A percentile compares a stretch with the other conserved stretches of the same genome.
phyloP scores from a whole-genome alignment of 2,113 vertebrate species.

The Psittacula cyanocephala region DNA sequence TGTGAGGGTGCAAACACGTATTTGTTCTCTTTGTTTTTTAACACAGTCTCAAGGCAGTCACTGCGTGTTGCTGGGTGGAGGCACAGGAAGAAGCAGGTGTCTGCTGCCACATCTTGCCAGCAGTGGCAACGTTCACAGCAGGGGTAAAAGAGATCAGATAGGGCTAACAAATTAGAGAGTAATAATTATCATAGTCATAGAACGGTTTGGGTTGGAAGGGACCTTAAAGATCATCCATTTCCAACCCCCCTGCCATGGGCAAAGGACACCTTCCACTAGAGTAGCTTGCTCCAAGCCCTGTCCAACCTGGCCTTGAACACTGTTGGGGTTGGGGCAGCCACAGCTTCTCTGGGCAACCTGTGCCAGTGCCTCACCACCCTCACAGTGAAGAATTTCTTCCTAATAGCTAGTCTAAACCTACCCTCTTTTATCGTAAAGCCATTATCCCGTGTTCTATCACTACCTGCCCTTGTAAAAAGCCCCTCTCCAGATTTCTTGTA shows the following conservation, averaged over 20 bases:
- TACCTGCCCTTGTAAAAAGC: not conserved
- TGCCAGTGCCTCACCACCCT: not conserved
- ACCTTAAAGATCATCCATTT: not conserved
- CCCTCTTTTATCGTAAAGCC: not conserved
- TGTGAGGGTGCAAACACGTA: not conserved
- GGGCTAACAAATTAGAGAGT: not conserved
- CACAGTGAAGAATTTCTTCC: not conserved
- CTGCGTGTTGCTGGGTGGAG: not conserved
- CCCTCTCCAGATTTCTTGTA: not conserved
- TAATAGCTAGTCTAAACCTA: not conserved
- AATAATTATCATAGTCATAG: not conserved
- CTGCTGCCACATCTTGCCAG: not conserved
- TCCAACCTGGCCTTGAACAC: not conserved
- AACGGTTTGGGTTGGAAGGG: not conserved
- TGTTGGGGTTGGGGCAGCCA: not conserved
- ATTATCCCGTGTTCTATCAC: not conserved
- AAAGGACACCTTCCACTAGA: not conserved
- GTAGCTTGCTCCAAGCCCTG: not conserved
- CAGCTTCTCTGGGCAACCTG: not conserved
- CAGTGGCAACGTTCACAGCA: not conserved
- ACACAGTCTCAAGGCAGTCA: not conserved
- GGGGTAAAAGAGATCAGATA: not conserved
- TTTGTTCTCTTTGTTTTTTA: not conserved
- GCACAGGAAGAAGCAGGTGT: not conserved
- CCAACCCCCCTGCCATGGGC: not conserved